Evolutionary conservation across 1,140 invertebrate genomes (phyloP).

Genomic region (Trichoplusia ni): DNA sequence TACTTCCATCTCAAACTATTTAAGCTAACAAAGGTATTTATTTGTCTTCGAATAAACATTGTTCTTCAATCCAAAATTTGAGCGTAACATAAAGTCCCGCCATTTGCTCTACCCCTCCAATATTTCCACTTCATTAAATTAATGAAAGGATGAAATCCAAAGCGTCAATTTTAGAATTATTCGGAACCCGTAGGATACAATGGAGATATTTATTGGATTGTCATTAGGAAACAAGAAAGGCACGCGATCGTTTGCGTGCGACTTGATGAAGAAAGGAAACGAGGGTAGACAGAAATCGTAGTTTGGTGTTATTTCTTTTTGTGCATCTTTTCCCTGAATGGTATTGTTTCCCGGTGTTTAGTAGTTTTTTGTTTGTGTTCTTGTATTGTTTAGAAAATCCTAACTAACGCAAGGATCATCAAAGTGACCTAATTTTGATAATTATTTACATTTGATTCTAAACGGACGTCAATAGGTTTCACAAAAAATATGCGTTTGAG

Average conservation of each 20-base stretch:
- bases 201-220: slow-evolving; percentile 12
- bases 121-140: slow-evolving; percentile 13
- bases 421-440: too few relatives aligned
- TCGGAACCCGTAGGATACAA: neutral
- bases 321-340: too few relatives aligned
- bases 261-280: slow-evolving; percentile 22
- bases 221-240: neutral
- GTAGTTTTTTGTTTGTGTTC: too few relatives aligned
- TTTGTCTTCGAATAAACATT: neutral
- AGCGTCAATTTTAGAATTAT: slow-evolving; percentile 1
- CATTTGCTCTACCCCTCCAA: neutral
- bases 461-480: too few relatives aligned
- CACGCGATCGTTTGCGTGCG: slow-evolving; percentile 25
- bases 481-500: too few relatives aligned
- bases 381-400: too few relatives aligned
- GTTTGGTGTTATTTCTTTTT: slow-evolving; percentile 13
- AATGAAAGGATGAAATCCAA: neutral
- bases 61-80: neutral
- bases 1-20: too few relatives aligned
- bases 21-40: too few relatives aligned
- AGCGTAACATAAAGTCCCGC: neutral
- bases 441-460: too few relatives aligned
- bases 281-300: slow-evolving; percentile 14
- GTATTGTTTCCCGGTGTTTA: too few relatives aligned
- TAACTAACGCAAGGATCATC: too few relatives aligned